These are phyloP conservation scores for Oligia latruncula DNA, from an alignment of 2,888 invertebrate species.

Conservation along the genomic window DNA sequence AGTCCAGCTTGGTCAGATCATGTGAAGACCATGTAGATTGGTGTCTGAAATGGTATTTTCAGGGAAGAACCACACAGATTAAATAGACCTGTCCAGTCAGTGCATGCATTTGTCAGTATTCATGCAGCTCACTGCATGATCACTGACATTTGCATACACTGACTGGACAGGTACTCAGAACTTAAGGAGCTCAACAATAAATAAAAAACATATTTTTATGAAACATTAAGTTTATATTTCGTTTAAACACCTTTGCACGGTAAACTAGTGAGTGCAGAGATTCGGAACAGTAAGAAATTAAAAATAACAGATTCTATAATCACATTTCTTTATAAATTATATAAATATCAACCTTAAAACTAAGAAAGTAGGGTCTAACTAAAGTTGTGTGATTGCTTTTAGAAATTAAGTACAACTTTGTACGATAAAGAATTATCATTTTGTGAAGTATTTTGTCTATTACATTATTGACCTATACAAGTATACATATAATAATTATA, in stretches of 20 bases:
- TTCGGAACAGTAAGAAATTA: conserved; percentile 73
- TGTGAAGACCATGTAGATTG: too few species aligned
- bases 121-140: too few species aligned
- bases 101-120: too few species aligned
- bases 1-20: too few species aligned
- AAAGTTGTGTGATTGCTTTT: conserved; percentile 57
- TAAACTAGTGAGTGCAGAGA: conserved; percentile 80
- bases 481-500: background rate
- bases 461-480: background rate
- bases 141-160: too few species aligned
- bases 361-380: conserved; percentile 49
- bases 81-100: too few species aligned
- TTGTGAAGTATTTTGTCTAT: conserved; percentile 13
- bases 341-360: conserved; percentile 62
- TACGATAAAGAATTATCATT: conserved; percentile 55
- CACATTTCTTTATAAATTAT: conserved; percentile 67
- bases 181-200: background rate
- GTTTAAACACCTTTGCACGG: conserved; percentile 74
- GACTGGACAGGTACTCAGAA: too few species aligned
- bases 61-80: too few species aligned
- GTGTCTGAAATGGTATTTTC: too few species aligned
- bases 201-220: conserved; percentile 52
- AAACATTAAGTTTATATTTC: conserved; percentile 67
- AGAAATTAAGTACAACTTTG: conserved; percentile 73
- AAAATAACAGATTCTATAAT: conserved; percentile 71